A percentile compares a stretch with the other conserved stretches of the same genome.
phyloP scores from a whole-genome alignment of 2,113 vertebrate genomes.

The Piliocolobus tephrosceles region DNA sequence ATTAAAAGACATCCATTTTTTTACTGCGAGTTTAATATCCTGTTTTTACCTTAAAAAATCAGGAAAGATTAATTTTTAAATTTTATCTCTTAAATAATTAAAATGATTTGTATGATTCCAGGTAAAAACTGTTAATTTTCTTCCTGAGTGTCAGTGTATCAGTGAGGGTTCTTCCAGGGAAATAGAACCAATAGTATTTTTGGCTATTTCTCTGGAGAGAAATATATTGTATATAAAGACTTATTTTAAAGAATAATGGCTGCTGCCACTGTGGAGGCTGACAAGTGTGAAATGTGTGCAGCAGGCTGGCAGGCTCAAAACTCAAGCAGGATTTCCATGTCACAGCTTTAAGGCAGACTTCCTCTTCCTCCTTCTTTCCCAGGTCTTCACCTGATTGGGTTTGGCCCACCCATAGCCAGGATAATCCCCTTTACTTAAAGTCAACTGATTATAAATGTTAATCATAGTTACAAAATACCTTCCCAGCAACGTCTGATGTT shows the following conservation, averaged over 20 bases:
- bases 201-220: background rate
- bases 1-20: background rate
- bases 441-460: background rate
- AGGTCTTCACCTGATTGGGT: background rate
- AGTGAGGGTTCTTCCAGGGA: background rate
- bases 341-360: background rate
- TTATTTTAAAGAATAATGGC: constrained; percentile 1
- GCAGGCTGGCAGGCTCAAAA: background rate
- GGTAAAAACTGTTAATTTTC: background rate
- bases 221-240: background rate
- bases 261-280: background rate
- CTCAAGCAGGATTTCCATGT: background rate
- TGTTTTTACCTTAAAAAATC: background rate
- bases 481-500: background rate
- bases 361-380: background rate
- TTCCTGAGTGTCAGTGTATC: background rate
- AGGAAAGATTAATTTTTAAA: background rate
- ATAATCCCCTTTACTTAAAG: background rate
- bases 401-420: background rate
- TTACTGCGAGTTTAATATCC: background rate
- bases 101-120: background rate
- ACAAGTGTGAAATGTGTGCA: background rate
- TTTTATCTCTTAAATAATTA: background rate
- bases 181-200: background rate
- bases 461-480: background rate